Evolutionary conservation across 2,888 invertebrate genomes (phyloP).

Genomic region (Cheilosia urbana): DNA sequence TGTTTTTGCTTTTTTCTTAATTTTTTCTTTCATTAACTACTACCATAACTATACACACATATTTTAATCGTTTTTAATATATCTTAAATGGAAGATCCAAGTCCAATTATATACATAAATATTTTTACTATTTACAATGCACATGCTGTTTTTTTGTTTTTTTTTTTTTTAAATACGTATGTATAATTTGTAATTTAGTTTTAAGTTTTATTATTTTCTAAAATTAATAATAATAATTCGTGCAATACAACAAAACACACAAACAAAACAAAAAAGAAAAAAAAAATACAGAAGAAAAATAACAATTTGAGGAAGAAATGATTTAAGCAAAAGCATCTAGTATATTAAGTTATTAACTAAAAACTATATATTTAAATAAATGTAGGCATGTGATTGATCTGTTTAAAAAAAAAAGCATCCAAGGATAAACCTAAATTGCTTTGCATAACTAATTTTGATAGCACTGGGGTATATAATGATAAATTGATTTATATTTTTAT

Average conservation of each 20-base stretch:
- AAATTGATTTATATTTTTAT: constrained; percentile 43
- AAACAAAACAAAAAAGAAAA: constrained; percentile 72
- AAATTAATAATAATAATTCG: constrained; percentile 48
- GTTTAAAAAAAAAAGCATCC: constrained; percentile 76
- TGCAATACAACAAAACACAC: constrained; percentile 55
- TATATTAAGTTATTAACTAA: constrained; percentile 55
- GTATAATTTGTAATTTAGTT: constrained; percentile 44
- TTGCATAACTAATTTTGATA: constrained; percentile 61
- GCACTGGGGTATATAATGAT: constrained; percentile 65
- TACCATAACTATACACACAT: constrained; percentile 47
- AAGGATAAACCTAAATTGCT: constrained; percentile 45
- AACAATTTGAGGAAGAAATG: constrained; percentile 78
- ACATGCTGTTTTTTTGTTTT: constrained; percentile 46
- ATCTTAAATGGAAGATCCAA: constrained; percentile 33
- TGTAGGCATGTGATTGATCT: constrained; percentile 78
- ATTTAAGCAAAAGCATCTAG: constrained; percentile 72
- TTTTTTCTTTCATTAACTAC: constrained; percentile 74
- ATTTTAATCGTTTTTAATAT: constrained; percentile 18
- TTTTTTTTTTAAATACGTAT: constrained; percentile 13
- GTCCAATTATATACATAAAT: constrained; percentile 33
- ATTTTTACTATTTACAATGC: constrained; percentile 55
- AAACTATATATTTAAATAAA: constrained; percentile 60
- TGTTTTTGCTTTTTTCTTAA: constrained; percentile 80
- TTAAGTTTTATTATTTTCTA: constrained; percentile 38
- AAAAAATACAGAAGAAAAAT: constrained; percentile 60